These are phyloP conservation scores for chimpanzee (Pan troglodytes) DNA, from an alignment of 2,113 vertebrate species.

Conservation along the genomic window DNA sequence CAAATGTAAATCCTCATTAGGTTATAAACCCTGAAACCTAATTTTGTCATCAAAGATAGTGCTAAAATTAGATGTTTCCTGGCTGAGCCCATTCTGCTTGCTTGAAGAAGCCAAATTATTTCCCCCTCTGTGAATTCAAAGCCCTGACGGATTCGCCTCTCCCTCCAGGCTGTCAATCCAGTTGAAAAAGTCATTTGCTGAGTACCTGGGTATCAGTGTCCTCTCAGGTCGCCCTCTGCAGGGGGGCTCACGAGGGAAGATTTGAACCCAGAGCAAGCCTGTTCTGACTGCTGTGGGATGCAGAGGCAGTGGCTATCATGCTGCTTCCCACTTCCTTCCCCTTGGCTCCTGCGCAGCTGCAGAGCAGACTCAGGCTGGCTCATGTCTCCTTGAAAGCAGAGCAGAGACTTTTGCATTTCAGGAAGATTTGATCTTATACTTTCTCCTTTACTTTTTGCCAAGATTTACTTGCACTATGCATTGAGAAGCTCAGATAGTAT, in stretches of 20 bases:
- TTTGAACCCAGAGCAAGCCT: neutral
- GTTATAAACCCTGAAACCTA: constrained; percentile 18
- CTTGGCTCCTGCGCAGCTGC: neutral
- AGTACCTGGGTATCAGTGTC: fast-evolving
- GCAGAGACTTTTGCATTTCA: neutral
- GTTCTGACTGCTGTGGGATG: neutral
- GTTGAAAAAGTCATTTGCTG: neutral
- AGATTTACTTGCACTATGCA: neutral
- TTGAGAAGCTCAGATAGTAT: neutral
- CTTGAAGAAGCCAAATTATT: neutral
- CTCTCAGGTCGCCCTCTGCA: neutral
- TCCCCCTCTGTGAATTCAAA: constrained; percentile 3
- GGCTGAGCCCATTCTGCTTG: neutral
- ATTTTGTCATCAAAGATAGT: constrained; percentile 36
- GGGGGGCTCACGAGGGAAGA: neutral
- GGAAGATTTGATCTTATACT: neutral
- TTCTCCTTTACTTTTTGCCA: neutral
- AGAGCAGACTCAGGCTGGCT: no score
- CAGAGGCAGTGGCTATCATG: fast-evolving
- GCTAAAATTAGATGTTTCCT: constrained; percentile 52
- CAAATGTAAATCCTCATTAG: constrained; percentile 54
- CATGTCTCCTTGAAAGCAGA: neutral
- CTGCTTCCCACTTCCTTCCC: fast-evolving
- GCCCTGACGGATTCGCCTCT: neutral
- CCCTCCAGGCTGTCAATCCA: neutral